phyloP scores from a whole-genome alignment of 1,140 invertebrate species.

The Gryllus bimaculatus region DNA sequence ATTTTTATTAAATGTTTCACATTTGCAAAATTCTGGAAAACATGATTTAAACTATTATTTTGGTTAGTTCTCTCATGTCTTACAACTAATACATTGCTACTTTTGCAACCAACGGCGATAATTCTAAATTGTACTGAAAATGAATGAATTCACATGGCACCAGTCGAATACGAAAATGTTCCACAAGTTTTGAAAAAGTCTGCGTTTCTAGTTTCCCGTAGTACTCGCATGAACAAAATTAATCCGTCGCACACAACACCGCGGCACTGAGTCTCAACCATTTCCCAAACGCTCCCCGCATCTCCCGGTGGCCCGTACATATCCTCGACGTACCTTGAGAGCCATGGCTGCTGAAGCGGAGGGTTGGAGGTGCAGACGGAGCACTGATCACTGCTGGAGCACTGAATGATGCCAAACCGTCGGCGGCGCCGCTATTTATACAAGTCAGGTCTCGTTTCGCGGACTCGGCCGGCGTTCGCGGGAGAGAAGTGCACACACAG shows the following conservation, averaged over 20 bases:
- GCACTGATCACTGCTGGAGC: not conserved
- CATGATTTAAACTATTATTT: too few species aligned
- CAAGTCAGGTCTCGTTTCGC: not conserved
- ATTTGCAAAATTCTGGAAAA: too few species aligned
- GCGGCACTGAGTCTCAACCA: not conserved
- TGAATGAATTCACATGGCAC: too few species aligned
- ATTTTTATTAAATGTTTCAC: too few species aligned
- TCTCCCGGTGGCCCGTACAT: not conserved
- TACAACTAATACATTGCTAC: too few species aligned
- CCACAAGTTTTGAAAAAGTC: not conserved
- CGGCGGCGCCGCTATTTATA: not conserved
- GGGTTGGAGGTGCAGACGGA: not conserved
- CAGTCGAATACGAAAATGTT: too few species aligned
- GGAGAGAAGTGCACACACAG: not conserved
- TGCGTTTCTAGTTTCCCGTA: not conserved
- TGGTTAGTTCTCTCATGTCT: too few species aligned
- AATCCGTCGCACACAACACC: not conserved
- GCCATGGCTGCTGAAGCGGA: not conserved
- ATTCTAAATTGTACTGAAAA: too few species aligned
- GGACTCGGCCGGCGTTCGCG: not conserved
- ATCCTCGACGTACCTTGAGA: not conserved
- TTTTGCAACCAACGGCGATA: too few species aligned
- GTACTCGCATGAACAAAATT: not conserved
- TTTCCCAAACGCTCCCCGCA: not conserved
- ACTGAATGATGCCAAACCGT: not conserved